Conservation (phyloP, 2,797 vertebrate species). For the Vipera latastei region DNA sequence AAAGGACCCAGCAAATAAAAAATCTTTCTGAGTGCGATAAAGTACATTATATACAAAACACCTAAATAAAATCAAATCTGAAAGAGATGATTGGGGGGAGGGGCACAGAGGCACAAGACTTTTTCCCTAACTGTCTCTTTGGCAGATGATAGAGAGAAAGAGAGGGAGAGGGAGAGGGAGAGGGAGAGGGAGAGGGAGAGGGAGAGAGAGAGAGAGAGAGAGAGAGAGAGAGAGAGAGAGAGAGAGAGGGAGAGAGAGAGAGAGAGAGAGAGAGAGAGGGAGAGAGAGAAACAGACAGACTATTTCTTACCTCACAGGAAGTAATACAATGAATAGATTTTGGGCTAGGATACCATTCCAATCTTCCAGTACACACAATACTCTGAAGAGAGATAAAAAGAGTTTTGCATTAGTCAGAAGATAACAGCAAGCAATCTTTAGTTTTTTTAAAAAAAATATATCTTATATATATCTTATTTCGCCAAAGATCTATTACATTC, state of each 20-base stretch:
- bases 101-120: not conserved
- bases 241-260: fast-evolving
- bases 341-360: conserved; percentile 89
- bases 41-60: not conserved
- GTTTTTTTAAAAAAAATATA: not conserved
- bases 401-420: fast-evolving
- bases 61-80: not conserved
- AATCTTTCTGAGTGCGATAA: not conserved
- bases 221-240: too few species aligned
- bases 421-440: not conserved
- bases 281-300: not conserved
- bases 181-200: fast-evolving
- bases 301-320: conserved; percentile 88
- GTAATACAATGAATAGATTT: conserved; percentile 86
- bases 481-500: not conserved
- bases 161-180: not conserved
- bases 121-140: not conserved
- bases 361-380: conserved; percentile 89
- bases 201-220: not conserved
- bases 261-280: too few species aligned
- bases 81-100: not conserved
- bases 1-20: not conserved
- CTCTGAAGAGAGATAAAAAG: conserved; percentile 68
- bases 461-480: not conserved
- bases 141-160: not conserved